phyloP scores from a whole-genome alignment of 2,797 vertebrate species.

The Prunella strophiata region DNA sequence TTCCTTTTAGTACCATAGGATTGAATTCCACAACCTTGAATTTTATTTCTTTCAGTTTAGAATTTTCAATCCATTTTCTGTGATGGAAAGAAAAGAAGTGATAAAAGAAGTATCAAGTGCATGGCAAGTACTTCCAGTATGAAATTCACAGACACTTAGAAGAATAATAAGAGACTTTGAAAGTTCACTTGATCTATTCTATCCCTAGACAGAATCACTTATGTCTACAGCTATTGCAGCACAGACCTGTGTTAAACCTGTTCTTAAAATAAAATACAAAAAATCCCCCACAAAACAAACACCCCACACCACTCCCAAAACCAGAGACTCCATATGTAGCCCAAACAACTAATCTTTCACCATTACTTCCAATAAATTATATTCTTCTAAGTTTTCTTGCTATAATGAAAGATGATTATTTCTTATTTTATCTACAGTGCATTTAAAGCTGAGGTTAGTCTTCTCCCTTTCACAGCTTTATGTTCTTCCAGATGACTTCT shows the following conservation, averaged over 20 bases:
- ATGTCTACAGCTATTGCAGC: neutral
- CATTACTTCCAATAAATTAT: neutral
- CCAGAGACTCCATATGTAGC: neutral
- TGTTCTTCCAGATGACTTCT: neutral
- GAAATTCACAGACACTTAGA: neutral
- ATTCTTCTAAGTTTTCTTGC: neutral
- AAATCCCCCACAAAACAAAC: neutral
- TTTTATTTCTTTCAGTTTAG: constrained; percentile 87
- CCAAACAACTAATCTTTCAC: neutral
- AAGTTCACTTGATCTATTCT: neutral
- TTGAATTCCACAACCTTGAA: constrained; percentile 96
- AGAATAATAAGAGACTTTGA: neutral
- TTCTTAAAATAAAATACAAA: neutral
- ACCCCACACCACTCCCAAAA: neutral
- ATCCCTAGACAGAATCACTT: neutral
- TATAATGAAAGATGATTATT: neutral
- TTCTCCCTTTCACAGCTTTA: neutral
- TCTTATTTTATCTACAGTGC: neutral
- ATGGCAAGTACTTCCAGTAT: neutral
- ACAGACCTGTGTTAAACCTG: neutral
- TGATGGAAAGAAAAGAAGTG: neutral
- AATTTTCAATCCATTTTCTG: constrained; percentile 92
- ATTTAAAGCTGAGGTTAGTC: neutral
- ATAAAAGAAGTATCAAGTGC: neutral
- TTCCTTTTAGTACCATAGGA: constrained; percentile 90